Percentiles rank a stretch among this genome's conserved stretches.
phyloP scores from a whole-genome alignment of 2,797 vertebrate species.

The Parambassis ranga region DNA sequence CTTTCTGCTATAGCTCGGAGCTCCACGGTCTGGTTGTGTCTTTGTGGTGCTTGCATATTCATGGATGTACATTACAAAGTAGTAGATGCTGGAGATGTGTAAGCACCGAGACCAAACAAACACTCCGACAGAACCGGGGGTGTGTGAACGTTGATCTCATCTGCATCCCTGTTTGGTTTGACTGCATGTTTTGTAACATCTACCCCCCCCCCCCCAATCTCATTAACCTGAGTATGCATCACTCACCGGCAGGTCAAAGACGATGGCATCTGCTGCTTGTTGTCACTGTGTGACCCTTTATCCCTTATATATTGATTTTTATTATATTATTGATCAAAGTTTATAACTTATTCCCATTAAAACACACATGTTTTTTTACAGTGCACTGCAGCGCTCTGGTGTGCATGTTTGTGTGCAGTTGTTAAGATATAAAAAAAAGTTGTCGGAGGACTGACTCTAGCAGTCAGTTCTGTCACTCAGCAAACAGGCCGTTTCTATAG shows the following conservation, averaged over 20 bases:
- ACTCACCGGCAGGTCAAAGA: slow-evolving; percentile 45
- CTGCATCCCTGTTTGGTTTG: neutral
- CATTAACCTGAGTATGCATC: slow-evolving; percentile 68
- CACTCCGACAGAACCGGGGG: too few species aligned
- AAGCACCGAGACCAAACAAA: too few species aligned
- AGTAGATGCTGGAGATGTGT: neutral
- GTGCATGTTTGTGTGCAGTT: neutral
- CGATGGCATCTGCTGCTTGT: slow-evolving; percentile 37
- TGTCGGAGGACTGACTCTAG: slow-evolving; percentile 1
- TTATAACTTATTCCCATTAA: neutral
- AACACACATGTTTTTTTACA: neutral
- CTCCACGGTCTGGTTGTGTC: slow-evolving; percentile 16
- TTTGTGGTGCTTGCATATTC: slow-evolving; percentile 18
- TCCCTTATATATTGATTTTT: neutral
- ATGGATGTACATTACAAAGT: too few species aligned
- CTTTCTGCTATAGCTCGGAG: slow-evolving; percentile 15
- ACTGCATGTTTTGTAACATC: slow-evolving; percentile 52
- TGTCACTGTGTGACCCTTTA: slow-evolving; percentile 31
- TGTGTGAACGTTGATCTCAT: slow-evolving; percentile 16
- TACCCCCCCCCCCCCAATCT: slow-evolving; percentile 48
- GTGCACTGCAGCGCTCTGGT: slow-evolving; percentile 42
- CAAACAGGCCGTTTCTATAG: slow-evolving; percentile 44
- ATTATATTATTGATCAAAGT: too few species aligned
- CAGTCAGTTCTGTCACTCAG: slow-evolving; percentile 42
- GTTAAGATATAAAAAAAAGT: neutral